Percentiles rank a stretch among this genome's conserved stretches.
Evolutionary conservation across 2,797 vertebrate species (phyloP).

Genomic region (Rhabdophis nuchalis): DNA sequence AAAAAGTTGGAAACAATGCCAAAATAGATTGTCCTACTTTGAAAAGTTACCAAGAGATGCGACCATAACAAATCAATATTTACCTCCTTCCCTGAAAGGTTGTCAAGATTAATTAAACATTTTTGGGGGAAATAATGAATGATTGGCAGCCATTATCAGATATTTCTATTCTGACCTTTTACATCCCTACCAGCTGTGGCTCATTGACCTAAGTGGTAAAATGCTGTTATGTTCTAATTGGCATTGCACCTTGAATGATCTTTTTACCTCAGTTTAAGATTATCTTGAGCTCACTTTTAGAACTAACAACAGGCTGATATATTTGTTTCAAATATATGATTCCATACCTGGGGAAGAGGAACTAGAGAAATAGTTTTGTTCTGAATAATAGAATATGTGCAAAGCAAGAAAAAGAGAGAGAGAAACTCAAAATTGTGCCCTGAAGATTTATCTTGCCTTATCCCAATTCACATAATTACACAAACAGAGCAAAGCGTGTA

Average conservation of each 20-base stretch:
- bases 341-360: background rate
- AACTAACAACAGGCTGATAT: background rate
- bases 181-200: conserved; percentile 41
- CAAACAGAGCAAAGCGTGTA: background rate
- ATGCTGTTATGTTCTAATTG: conserved; percentile 39
- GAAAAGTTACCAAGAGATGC: conserved; percentile 17
- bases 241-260: conserved; percentile 43
- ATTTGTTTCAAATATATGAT: background rate
- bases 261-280: conserved; percentile 14
- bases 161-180: conserved; percentile 33
- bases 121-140: conserved; percentile 41
- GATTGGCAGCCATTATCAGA: conserved; percentile 41
- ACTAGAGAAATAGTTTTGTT: background rate
- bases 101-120: conserved; percentile 49
- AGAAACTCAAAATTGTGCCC: background rate
- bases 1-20: background rate
- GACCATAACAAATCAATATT: conserved; percentile 12
- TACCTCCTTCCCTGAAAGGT: background rate
- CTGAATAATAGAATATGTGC: background rate
- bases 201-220: conserved; percentile 38
- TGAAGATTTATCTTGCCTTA: background rate
- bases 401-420: background rate
- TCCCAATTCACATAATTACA: background rate
- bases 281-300: background rate
- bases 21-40: background rate